Evolutionary conservation across 2,888 invertebrate genomes (phyloP).

Genomic region (Homarus gammarus): DNA sequence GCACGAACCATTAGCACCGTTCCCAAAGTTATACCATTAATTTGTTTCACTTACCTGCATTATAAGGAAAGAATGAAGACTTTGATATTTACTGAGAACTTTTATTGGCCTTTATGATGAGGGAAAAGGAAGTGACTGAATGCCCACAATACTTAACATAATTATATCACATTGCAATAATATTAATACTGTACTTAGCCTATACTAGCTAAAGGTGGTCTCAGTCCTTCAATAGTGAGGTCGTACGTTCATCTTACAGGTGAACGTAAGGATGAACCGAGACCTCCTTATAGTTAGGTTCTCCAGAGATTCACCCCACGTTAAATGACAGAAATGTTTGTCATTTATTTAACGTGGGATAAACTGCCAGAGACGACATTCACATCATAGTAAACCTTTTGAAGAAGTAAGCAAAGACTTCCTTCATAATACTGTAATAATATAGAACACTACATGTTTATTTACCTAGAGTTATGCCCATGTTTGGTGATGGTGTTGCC

Average conservation of each 20-base stretch:
- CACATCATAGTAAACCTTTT: no score
- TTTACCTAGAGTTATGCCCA: neutral
- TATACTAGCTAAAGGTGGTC: slow-evolving; percentile 2
- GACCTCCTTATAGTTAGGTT: slow-evolving; percentile 2
- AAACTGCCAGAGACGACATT: no score
- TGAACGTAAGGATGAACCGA: slow-evolving; percentile 18
- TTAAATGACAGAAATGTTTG: no score
- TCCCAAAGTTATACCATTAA: no score
- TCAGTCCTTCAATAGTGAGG: neutral
- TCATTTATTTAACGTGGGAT: no score
- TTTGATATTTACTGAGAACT: no score
- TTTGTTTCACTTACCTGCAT: no score
- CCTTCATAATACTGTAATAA: neutral
- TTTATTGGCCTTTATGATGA: no score
- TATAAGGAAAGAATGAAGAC: no score
- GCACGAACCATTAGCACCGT: no score
- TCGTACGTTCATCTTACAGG: slow-evolving; percentile 22
- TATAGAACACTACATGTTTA: neutral
- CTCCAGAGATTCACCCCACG: no score
- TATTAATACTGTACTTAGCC: neutral
- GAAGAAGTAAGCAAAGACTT: no score
- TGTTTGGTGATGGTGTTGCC: neutral
- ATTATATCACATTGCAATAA: neutral
- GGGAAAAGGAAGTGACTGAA: slow-evolving; percentile 4
- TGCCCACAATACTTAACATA: slow-evolving; percentile 12